Base-by-base conservation (phyloP, 2,797 vertebrate species). In the Meriones psammophilus region DNA sequence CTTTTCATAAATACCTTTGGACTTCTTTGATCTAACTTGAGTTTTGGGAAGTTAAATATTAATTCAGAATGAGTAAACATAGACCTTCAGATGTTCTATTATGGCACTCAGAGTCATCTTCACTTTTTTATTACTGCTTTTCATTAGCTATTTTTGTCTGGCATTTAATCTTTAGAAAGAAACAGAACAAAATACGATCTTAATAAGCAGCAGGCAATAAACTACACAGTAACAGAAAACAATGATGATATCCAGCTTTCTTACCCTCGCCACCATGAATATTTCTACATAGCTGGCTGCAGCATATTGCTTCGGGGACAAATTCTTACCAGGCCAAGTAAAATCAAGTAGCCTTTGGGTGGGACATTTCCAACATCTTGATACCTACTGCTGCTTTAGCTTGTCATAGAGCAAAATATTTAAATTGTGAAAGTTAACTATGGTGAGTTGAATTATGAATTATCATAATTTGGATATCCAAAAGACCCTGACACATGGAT, bases 91-190 rank as follows among this genome's bases (percentile, higher is more conserved):
- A 56, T 62, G 77, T 88, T 24, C 86, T 76, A 14, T 84, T 91
- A 39, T 54, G 74, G 54, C 30, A 76, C 42, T 20, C 50, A 88
- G 36, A 73, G 24, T 80, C 77, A 89, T 39, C 62, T 36, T 94
- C 58, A 56, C 28, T 84, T 89, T 95, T 20, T 77, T 87, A 33
- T 78, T 76, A 8, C 36, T 79, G 15, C 81, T 92, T 91, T 93
- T n/a, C 33, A 71, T 94, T 91, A 73, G 17, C 71, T 92, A 92
- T 56, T 68, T 96, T 28, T 83, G 69, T 92, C 64, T 93, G 46
- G 68, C 81, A 96, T 58, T 91, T 93, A 93, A 88, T 90, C 81
- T 96, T 88, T 94, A 80, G 50, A 84, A 93, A n/a, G 81, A 80
- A 95, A 94, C 92, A 56, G 39, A 68, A 84, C 30, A 94, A 60